A percentile compares a stretch with the other conserved stretches of the same genome.
Conservation (phyloP, 2,797 vertebrate species). For the Thunnus albacares region DNA sequence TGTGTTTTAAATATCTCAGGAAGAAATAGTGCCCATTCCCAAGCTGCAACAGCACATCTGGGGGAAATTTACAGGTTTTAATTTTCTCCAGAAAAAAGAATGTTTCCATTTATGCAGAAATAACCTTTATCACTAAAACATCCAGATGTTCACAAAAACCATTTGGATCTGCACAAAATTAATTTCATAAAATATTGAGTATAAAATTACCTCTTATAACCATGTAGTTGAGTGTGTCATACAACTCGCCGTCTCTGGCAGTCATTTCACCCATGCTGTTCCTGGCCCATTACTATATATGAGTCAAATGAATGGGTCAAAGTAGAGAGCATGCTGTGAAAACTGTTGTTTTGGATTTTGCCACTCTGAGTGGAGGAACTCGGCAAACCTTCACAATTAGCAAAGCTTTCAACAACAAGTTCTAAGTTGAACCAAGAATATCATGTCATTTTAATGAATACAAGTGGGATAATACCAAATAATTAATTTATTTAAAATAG, state of each 20-base stretch:
- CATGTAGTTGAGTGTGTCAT: neutral
- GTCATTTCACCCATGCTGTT: neutral
- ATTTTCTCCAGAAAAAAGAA: constrained; percentile 21
- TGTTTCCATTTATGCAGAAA: constrained; percentile 16
- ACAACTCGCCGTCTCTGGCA: neutral
- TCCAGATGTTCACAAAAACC: constrained; percentile 22
- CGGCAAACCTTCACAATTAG: neutral
- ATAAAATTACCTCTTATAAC: constrained; percentile 27
- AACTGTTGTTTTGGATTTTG: neutral
- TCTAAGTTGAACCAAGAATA: neutral
- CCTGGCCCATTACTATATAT: constrained; percentile 12
- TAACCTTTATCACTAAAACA: constrained; percentile 20
- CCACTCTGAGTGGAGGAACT: neutral
- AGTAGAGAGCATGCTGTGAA: constrained; percentile 8
- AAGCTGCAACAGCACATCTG: neutral
- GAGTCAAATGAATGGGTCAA: constrained; percentile 22
- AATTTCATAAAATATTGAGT: constrained; percentile 31
- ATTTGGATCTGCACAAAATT: constrained; percentile 32
- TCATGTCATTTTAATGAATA: neutral
- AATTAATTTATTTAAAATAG: neutral
- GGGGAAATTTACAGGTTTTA: neutral
- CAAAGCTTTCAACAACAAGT: neutral
- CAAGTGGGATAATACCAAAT: neutral
- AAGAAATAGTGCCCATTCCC: neutral
- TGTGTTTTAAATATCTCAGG: neutral